phyloP scores from a whole-genome alignment of 2,797 vertebrate species.

The Discoglossus pictus region DNA sequence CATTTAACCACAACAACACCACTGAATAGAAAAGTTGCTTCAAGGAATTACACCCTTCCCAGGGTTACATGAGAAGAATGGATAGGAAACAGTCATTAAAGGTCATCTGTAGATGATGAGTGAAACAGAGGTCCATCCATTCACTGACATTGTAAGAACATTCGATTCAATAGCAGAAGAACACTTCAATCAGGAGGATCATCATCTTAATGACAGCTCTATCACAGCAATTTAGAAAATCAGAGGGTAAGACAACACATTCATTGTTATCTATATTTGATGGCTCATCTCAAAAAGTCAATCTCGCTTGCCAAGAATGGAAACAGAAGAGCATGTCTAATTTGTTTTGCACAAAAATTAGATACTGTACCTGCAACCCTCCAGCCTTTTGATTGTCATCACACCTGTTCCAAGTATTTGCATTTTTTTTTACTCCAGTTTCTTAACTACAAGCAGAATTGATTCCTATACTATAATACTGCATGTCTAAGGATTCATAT shows the following conservation, averaged over 20 bases:
- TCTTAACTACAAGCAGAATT: constrained; percentile 22
- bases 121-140: constrained; percentile 1
- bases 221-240: constrained; percentile 10
- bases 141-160: constrained; percentile 2
- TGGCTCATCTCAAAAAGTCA: constrained; percentile 23
- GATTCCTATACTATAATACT: constrained; percentile 30
- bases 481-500: too few species aligned
- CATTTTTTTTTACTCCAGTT: constrained; percentile 19
- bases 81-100: constrained; percentile 3
- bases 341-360: constrained; percentile 6
- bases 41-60: not conserved
- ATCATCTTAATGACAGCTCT: constrained; percentile 25
- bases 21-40: not conserved
- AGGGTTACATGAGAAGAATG: constrained; percentile 11
- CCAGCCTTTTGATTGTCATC: constrained; percentile 3
- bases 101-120: constrained; percentile 6
- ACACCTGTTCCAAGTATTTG: constrained; percentile 28
- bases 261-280: constrained; percentile 29
- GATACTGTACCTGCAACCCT: constrained; percentile 1
- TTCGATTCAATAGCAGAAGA: constrained; percentile 12
- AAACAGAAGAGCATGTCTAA: constrained; percentile 7
- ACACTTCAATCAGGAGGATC: constrained; percentile 22
- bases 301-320: constrained; percentile 21
- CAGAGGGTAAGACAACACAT: constrained; percentile 5
- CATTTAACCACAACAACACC: too few species aligned